Conservation (phyloP, 1,140 invertebrate genomes). For the Drosophila nebulosa region DNA sequence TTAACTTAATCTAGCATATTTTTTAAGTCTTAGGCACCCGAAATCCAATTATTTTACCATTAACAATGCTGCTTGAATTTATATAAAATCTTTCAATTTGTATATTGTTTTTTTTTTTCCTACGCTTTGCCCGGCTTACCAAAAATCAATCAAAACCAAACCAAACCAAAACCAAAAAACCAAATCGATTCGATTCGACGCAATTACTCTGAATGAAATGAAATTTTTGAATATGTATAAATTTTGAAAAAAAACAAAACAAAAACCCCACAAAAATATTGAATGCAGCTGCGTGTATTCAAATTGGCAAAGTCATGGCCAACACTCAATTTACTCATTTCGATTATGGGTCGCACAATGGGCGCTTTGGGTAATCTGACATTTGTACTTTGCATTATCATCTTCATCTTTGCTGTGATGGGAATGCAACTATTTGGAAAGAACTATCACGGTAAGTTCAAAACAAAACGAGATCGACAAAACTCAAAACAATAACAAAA, state of each 20-base stretch:
- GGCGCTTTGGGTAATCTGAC: conserved; percentile 97
- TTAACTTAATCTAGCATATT: neutral
- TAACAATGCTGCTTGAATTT: neutral
- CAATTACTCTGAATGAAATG: neutral
- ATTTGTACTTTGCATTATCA: conserved; percentile 97
- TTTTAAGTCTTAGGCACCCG: neutral
- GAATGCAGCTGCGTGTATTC: conserved; percentile 94
- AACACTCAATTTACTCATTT: conserved; percentile 97
- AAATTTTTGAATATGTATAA: neutral
- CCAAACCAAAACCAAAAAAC: conserved; percentile 25
- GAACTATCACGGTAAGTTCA: conserved; percentile 90
- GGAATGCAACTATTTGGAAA: conserved; percentile 98
- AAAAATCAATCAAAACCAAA: conserved; percentile 26
- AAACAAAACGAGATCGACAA: neutral
- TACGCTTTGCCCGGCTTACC: conserved; percentile 80
- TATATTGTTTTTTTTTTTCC: conserved; percentile 58
- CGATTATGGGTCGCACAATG: conserved; percentile 98
- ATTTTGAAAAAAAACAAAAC: conserved; percentile 9
- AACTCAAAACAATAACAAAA: neutral
- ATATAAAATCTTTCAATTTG: conserved; percentile 14
- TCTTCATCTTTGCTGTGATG: conserved; percentile 99
- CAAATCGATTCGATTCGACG: neutral
- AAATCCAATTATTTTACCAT: neutral
- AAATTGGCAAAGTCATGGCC: conserved; percentile 99
- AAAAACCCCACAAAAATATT: conserved; percentile 27